Conservation (phyloP, 2,113 vertebrate species). For the Psophia crepitans region DNA sequence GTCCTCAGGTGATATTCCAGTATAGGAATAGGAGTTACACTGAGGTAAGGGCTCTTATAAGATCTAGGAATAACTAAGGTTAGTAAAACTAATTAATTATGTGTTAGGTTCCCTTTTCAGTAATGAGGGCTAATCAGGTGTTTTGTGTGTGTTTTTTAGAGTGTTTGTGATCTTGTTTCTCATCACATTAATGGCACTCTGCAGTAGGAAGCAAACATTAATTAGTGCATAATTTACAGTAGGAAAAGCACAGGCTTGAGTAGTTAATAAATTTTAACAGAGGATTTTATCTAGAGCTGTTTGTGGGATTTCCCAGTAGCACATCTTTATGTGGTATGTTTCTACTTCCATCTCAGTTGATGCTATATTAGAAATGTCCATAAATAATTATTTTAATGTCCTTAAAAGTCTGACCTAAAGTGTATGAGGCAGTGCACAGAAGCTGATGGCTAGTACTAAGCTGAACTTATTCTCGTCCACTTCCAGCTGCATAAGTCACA, state of each 20-base stretch:
- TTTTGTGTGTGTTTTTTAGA: not conserved
- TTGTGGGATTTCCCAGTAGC: not conserved
- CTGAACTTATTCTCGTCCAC: not conserved
- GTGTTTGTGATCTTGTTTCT: constrained; percentile 3
- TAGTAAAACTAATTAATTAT: not conserved
- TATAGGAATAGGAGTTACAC: not conserved
- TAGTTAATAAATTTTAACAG: not conserved
- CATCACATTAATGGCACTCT: not conserved
- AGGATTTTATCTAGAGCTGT: not conserved
- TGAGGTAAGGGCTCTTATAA: not conserved
- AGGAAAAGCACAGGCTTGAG: not conserved
- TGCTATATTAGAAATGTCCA: not conserved
- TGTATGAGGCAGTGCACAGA: not conserved
- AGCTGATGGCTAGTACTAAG: not conserved
- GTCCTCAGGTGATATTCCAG: not conserved
- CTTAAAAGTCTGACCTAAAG: not conserved
- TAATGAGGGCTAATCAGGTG: not conserved
- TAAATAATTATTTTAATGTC: not conserved
- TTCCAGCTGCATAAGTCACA: not conserved
- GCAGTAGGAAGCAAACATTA: not conserved
- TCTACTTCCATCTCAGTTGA: not conserved
- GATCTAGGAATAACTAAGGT: not conserved
- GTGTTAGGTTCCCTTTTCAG: not conserved
- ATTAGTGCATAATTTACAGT: not conserved
- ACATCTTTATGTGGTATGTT: not conserved